These are phyloP conservation scores for Hydrotaea diabolus DNA, from an alignment of 2,888 invertebrate species.

Conservation along the genomic window DNA sequence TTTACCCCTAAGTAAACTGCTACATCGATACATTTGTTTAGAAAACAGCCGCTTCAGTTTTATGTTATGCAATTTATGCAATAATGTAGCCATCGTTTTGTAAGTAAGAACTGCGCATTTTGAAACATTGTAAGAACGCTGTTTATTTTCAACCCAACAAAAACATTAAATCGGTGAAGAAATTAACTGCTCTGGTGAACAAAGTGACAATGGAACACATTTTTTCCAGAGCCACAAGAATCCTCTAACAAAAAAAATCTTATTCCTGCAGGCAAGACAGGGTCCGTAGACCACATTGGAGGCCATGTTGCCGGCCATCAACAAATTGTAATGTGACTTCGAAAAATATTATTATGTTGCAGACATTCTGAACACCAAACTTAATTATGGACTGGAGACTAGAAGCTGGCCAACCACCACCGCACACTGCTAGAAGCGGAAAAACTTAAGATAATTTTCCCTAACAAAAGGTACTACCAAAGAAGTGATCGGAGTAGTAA, in stretches of 20 bases:
- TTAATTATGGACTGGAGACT: conserved; percentile 63
- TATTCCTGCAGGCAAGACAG: conserved; percentile 43
- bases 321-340: conserved; percentile 19
- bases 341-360: conserved; percentile 13
- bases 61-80: too few relatives aligned
- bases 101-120: too few relatives aligned
- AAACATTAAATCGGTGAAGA: conserved; percentile 30
- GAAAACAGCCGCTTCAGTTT: too few relatives aligned
- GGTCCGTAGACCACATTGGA: conserved; percentile 54
- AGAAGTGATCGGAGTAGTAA: conserved; percentile 60
- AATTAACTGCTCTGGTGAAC: conserved; percentile 56
- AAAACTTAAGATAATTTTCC: conserved; percentile 69
- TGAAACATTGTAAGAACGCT: too few relatives aligned
- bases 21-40: too few relatives aligned
- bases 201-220: conserved; percentile 60
- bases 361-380: conserved; percentile 61
- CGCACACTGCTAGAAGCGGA: conserved; percentile 20
- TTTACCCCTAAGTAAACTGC: too few relatives aligned
- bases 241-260: conserved; percentile 36
- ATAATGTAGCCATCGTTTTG: too few relatives aligned
- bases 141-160: background rate
- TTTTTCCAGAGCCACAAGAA: conserved; percentile 28
- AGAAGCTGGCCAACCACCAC: conserved; percentile 32
- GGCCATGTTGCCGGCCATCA: conserved; percentile 21
- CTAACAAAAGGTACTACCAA: conserved; percentile 69